A percentile compares a stretch with the other conserved stretches of the same genome.
Conservation (phyloP, 2,797 vertebrate species). For the Knipowitschia caucasica region DNA sequence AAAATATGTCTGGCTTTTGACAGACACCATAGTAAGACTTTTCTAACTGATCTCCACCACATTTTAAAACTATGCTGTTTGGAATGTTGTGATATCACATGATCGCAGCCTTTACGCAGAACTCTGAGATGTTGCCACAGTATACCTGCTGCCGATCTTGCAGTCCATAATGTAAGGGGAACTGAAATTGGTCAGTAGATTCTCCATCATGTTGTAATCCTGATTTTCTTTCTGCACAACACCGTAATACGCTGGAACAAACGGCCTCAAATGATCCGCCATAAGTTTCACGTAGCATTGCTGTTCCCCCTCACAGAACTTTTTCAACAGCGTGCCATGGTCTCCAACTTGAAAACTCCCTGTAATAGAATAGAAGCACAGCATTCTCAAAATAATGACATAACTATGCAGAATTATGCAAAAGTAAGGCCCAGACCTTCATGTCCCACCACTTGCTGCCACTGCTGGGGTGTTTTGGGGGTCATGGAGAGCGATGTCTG, state of each 20-base stretch:
- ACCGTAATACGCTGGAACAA: constrained; percentile 78
- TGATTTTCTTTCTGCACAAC: constrained; percentile 75
- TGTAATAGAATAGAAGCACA: constrained; percentile 26
- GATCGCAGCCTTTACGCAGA: no score
- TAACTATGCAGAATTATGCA: not conserved
- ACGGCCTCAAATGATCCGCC: constrained; percentile 66
- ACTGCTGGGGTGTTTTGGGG: constrained; percentile 75
- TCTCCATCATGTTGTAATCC: constrained; percentile 87
- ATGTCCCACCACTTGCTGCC: constrained; percentile 86
- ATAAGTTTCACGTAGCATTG: constrained; percentile 72
- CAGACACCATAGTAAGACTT: no score
- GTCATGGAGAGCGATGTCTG: constrained; percentile 75
- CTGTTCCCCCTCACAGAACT: constrained; percentile 69
- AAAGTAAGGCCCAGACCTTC: constrained; percentile 72
- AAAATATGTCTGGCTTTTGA: no score
- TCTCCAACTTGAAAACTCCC: constrained; percentile 73
- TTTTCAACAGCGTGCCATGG: constrained; percentile 73
- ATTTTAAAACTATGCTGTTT: no score
- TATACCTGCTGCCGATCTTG: constrained; percentile 87
- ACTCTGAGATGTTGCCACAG: not conserved
- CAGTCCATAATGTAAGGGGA: constrained; percentile 88
- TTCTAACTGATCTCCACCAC: no score
- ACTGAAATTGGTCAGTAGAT: constrained; percentile 81
- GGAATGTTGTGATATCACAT: no score
- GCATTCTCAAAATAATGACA: not conserved